Percentiles rank a stretch among this genome's conserved stretches.
phyloP scores from a whole-genome alignment of 2,888 invertebrate genomes.

The Reticulitermes lucifugus region DNA sequence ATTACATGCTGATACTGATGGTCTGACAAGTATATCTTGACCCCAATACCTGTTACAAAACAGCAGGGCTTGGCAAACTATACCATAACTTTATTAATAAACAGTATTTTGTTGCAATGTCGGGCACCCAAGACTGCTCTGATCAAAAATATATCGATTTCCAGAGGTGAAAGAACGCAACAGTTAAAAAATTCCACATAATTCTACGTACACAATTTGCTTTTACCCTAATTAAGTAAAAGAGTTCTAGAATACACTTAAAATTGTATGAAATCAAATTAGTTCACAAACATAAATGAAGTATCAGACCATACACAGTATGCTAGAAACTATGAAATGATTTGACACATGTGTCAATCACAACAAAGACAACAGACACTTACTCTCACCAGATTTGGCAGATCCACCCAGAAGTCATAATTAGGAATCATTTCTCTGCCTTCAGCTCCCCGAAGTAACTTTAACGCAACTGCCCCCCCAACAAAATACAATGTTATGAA shows the following conservation, averaged over 20 bases:
- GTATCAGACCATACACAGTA: constrained; percentile 39
- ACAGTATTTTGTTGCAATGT: no score
- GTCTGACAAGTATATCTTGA: no score
- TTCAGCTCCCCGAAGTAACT: constrained; percentile 76
- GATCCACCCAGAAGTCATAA: constrained; percentile 77
- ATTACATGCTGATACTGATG: no score
- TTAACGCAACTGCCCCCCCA: constrained; percentile 74
- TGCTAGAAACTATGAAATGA: not conserved
- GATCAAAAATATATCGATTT: no score
- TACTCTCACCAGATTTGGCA: constrained; percentile 78
- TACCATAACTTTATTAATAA: no score
- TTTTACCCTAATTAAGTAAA: no score
- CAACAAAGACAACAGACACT: constrained; percentile 51
- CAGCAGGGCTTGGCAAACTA: no score
- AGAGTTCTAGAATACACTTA: not conserved
- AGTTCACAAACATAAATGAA: not conserved
- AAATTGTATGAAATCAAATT: constrained; percentile 37
- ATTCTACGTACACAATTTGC: no score
- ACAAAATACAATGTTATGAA: constrained; percentile 71
- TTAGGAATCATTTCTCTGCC: constrained; percentile 82
- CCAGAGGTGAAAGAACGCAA: no score
- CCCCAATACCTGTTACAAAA: no score
- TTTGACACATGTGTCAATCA: not conserved
- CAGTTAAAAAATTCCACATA: no score
- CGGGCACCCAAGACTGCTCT: no score